Percentiles rank a stretch among this genome's conserved stretches.
phyloP scores from a whole-genome alignment of 2,113 vertebrate genomes.

The Otus sunia region DNA sequence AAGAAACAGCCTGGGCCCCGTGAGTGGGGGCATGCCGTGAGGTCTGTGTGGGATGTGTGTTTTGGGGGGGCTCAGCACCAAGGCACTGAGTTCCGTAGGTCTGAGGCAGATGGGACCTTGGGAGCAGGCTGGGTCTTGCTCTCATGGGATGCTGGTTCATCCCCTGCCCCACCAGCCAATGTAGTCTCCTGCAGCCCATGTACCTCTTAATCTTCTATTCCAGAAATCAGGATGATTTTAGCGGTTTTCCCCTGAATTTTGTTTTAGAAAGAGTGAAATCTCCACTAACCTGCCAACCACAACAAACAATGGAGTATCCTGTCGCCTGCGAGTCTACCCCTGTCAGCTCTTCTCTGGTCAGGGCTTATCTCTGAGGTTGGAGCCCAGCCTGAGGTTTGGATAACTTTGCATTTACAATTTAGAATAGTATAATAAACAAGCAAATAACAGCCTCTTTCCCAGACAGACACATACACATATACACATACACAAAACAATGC shows the following conservation, averaged over 20 bases:
- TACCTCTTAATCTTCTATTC: not conserved
- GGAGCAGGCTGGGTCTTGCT: not conserved
- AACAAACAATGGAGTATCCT: not conserved
- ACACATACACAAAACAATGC: not conserved
- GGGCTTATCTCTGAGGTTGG: not conserved
- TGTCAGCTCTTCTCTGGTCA: not conserved
- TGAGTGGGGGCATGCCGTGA: rapidly evolving
- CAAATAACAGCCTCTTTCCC: not conserved
- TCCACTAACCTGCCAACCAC: not conserved
- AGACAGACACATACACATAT: not conserved
- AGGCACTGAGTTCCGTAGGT: not conserved
- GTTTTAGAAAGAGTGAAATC: not conserved
- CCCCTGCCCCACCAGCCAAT: not conserved
- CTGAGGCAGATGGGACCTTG: not conserved
- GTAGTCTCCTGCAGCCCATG: rapidly evolving
- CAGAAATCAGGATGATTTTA: not conserved
- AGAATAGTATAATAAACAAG: not conserved
- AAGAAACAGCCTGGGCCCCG: not conserved
- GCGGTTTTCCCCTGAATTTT: not conserved
- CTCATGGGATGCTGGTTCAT: not conserved
- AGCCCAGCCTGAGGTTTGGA: not conserved
- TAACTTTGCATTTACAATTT: not conserved
- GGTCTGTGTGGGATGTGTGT: rapidly evolving
- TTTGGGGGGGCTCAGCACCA: not conserved
- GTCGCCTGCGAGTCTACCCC: not conserved